These are phyloP conservation scores for Apodemia zela DNA, from an alignment of 2,888 invertebrate species.

Conservation along the genomic window DNA sequence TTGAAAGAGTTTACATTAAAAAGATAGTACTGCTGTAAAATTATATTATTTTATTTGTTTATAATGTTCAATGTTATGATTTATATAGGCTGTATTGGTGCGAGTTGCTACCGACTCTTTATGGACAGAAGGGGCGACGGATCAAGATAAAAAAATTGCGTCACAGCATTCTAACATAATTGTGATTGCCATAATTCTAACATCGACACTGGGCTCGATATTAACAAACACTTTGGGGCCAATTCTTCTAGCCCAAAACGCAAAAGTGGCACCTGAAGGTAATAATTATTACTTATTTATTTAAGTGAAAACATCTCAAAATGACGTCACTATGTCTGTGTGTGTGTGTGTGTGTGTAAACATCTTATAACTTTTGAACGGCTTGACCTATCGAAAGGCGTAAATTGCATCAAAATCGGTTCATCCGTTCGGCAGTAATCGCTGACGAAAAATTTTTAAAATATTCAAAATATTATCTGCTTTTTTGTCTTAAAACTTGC, in stretches of 20 bases:
- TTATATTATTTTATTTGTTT: background rate
- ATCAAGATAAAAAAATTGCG: conserved; percentile 57
- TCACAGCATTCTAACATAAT: conserved; percentile 68
- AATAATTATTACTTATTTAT: conserved; percentile 23
- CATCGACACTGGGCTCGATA: conserved; percentile 61
- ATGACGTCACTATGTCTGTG: too few species aligned
- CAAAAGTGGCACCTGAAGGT: conserved; percentile 65
- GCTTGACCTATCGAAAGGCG: too few species aligned
- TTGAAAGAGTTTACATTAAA: too few species aligned
- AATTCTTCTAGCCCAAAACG: conserved; percentile 59
- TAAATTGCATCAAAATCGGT: too few species aligned
- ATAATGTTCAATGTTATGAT: background rate
- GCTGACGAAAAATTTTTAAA: too few species aligned
- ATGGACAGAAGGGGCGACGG: conserved; percentile 50
- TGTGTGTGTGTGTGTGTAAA: too few species aligned
- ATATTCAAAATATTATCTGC: too few species aligned
- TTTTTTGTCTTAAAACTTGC: too few species aligned
- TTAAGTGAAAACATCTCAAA: too few species aligned
- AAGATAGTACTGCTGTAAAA: background rate
- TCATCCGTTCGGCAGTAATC: too few species aligned
- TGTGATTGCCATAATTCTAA: conserved; percentile 67
- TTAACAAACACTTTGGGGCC: conserved; percentile 65
- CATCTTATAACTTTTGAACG: too few species aligned
- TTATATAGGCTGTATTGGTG: conserved; percentile 69
- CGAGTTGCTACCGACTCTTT: conserved; percentile 67